Conservation (phyloP, 2,888 invertebrate species). For the Chrysolina oricalcia region DNA sequence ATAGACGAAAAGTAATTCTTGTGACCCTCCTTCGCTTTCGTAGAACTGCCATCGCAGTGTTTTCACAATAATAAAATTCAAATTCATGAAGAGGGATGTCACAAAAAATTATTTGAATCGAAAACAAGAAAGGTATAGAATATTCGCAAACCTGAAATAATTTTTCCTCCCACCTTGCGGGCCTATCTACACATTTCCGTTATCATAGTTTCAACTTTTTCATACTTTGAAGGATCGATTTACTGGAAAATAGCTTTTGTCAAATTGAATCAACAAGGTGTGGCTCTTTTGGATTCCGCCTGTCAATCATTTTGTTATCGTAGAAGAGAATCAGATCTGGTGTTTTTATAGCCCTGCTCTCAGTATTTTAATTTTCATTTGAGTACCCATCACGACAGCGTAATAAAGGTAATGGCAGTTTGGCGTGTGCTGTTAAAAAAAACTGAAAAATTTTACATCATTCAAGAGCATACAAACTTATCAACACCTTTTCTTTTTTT, state of each 20-base stretch:
- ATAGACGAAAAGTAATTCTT: too few relatives aligned
- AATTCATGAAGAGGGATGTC: too few relatives aligned
- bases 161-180: too few relatives aligned
- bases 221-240: background rate
- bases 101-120: too few relatives aligned
- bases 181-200: background rate
- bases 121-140: too few relatives aligned
- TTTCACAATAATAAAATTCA: too few relatives aligned
- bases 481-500: constrained; percentile 36
- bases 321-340: constrained; percentile 1
- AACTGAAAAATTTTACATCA: constrained; percentile 12
- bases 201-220: background rate
- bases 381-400: background rate
- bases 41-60: too few relatives aligned
- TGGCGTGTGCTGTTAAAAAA: constrained; percentile 15
- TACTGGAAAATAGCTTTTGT: constrained; percentile 2
- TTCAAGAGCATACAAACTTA: constrained; percentile 28
- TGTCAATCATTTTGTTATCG: constrained; percentile 18
- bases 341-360: constrained; percentile 18
- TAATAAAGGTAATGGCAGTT: background rate
- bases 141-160: too few relatives aligned
- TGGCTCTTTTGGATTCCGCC: background rate
- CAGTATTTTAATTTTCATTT: constrained; percentile 21
- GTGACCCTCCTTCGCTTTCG: too few relatives aligned
- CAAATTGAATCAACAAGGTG: constrained; percentile 14